Conservation (phyloP, 1,140 invertebrate species). For the Sycophaga agraensis region DNA sequence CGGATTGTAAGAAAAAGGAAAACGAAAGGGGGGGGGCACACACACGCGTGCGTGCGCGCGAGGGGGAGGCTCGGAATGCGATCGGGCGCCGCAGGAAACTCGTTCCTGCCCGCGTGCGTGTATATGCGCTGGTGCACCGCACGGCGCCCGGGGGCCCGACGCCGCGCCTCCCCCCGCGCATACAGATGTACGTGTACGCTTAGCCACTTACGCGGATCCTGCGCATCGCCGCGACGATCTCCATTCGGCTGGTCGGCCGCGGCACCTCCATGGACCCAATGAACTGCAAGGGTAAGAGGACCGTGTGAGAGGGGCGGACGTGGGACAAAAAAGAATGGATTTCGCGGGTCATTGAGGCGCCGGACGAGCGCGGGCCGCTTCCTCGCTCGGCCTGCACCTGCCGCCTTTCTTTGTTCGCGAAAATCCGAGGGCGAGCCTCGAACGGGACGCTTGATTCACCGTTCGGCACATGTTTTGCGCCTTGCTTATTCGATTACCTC, state of each 20-base stretch:
- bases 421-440: no score
- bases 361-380: no score
- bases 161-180: background rate
- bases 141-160: no score
- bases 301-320: background rate
- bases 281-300: slow-evolving; percentile 85
- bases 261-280: slow-evolving; percentile 97
- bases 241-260: slow-evolving; percentile 89
- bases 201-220: slow-evolving; percentile 88
- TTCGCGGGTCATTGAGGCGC: no score
- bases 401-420: no score
- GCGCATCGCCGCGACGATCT: slow-evolving; percentile 98
- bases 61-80: background rate
- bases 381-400: no score
- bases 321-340: background rate
- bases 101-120: background rate
- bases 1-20: background rate
- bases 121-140: slow-evolving; percentile 9
- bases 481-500: no score
- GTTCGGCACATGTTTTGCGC: no score
- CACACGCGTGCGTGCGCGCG: no score
- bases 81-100: background rate
- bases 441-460: no score
- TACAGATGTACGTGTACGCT: background rate
- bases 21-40: background rate